A percentile compares a stretch with the other conserved stretches of the same genome.
Conservation (phyloP, 2,888 invertebrate genomes). For the Sarcophaga variegata region DNA sequence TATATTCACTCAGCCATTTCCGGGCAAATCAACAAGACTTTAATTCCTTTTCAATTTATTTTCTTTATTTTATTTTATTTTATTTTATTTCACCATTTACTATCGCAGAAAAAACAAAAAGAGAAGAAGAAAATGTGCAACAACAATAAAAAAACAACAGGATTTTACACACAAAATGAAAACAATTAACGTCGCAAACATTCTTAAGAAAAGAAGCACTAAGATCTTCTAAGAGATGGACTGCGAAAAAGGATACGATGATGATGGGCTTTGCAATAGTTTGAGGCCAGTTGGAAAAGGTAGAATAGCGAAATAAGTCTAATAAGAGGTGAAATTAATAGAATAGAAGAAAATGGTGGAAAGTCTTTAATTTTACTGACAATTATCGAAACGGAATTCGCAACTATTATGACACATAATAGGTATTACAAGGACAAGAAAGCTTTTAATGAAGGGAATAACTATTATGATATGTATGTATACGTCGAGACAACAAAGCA, state of each 20-base stretch:
- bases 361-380: too few relatives aligned
- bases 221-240: conserved; percentile 21
- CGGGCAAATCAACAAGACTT: conserved; percentile 65
- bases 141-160: conserved; percentile 30
- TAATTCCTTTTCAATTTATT: conserved; percentile 60
- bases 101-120: conserved; percentile 48
- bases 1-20: conserved; percentile 67
- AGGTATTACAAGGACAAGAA: too few relatives aligned
- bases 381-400: too few relatives aligned
- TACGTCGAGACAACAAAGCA: too few relatives aligned
- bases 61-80: conserved; percentile 27
- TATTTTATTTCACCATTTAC: conserved; percentile 24
- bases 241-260: background rate
- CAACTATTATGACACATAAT: too few relatives aligned
- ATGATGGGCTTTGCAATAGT: background rate
- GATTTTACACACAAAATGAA: conserved; percentile 42
- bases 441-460: too few relatives aligned
- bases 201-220: conserved; percentile 28
- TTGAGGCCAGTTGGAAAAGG: background rate
- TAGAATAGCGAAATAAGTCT: too few relatives aligned
- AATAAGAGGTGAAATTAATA: too few relatives aligned
- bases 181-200: conserved; percentile 62
- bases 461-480: too few relatives aligned
- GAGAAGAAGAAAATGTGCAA: conserved; percentile 21
- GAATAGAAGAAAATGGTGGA: too few relatives aligned